These are phyloP conservation scores for Beroe ovata DNA, from an alignment of 37 sponge, comb jelly and placozoan genomes.

Conservation along the genomic window DNA sequence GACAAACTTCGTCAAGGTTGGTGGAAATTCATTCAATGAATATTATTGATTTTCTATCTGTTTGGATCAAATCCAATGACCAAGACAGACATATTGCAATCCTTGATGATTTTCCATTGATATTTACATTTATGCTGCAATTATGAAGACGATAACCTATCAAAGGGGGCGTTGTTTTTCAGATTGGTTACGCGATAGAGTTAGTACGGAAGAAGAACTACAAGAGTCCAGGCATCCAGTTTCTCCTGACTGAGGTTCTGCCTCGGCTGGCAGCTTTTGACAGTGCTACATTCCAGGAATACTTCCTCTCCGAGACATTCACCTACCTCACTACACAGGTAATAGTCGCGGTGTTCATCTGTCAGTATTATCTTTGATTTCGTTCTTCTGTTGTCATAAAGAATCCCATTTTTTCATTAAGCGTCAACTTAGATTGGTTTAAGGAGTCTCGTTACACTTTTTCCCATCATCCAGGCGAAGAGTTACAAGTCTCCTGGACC, in stretches of 20 bases:
- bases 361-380: too few species aligned
- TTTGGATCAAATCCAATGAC: too few species aligned
- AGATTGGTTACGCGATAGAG: constrained; percentile 22
- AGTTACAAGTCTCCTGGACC: constrained; percentile 8
- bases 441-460: too few species aligned
- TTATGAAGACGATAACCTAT: too few species aligned
- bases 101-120: too few species aligned
- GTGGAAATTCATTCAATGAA: background rate
- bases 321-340: constrained; percentile 68
- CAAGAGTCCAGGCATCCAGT: constrained; percentile 34
- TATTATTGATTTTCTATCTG: background rate
- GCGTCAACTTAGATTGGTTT: too few species aligned
- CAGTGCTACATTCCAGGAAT: constrained; percentile 68
- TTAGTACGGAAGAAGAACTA: background rate
- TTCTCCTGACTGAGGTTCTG: constrained; percentile 67
- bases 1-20: constrained; percentile 2
- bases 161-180: background rate
- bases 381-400: too few species aligned
- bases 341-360: too few species aligned
- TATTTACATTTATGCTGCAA: too few species aligned
- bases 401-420: too few species aligned
- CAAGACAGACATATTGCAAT: too few species aligned
- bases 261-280: constrained; percentile 87
- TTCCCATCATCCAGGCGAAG: background rate
- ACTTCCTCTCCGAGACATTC: constrained; percentile 67